phyloP scores from a whole-genome alignment of 2,888 invertebrate species.

The Hyalella azteca region DNA sequence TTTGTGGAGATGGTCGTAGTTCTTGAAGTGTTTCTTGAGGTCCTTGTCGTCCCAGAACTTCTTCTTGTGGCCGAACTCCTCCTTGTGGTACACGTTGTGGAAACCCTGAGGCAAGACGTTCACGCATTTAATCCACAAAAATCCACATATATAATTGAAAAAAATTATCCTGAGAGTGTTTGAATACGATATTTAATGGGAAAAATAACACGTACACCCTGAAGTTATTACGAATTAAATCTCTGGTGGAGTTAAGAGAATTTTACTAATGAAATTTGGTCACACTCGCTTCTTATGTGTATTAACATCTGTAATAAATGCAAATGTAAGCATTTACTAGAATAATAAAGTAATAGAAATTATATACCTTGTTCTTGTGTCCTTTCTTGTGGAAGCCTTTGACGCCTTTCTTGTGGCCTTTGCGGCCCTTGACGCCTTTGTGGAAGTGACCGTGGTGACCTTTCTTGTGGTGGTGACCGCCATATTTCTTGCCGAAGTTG shows the following conservation, averaged over 20 bases:
- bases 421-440: slow-evolving; percentile 54
- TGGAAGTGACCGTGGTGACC: slow-evolving; percentile 42
- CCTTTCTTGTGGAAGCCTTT: slow-evolving; percentile 80
- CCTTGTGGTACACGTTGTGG: slow-evolving; percentile 82
- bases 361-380: slow-evolving; percentile 75
- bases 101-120: slow-evolving; percentile 69
- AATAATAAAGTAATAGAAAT: too few relatives aligned
- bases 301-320: too few relatives aligned
- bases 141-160: too few relatives aligned
- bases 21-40: slow-evolving; percentile 75
- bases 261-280: too few relatives aligned
- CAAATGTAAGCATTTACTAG: too few relatives aligned
- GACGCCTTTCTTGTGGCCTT: slow-evolving; percentile 58
- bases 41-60: slow-evolving; percentile 81
- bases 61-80: slow-evolving; percentile 79
- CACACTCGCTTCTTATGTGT: too few relatives aligned
- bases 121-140: too few relatives aligned
- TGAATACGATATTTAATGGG: too few relatives aligned
- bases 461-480: slow-evolving; percentile 50
- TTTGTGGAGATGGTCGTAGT: slow-evolving; percentile 78
- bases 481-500: slow-evolving; percentile 40
- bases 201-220: too few relatives aligned
- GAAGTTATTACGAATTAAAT: too few relatives aligned
- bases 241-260: too few relatives aligned
- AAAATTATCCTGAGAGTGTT: too few relatives aligned